Conservation (phyloP, 1,140 invertebrate species). For the Neotoxoptera formosana region DNA sequence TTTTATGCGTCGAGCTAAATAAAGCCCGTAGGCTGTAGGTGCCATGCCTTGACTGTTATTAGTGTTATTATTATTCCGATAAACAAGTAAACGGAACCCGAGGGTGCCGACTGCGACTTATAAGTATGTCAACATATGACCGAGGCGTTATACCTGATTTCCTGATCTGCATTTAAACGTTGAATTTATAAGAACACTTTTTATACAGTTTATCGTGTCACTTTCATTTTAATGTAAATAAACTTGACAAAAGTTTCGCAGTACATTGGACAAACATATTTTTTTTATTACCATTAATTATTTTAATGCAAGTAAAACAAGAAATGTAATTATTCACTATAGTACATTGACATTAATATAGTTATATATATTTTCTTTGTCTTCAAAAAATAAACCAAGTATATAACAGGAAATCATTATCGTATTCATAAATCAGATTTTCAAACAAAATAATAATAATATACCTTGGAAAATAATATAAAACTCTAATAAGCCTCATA, state of each 20-base stretch:
- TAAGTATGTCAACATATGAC: constrained; percentile 32
- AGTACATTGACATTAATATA: neutral
- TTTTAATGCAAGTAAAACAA: neutral
- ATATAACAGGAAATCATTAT: neutral
- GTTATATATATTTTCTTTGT: neutral
- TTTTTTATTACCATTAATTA: neutral
- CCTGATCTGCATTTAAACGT: neutral
- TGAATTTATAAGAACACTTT: neutral
- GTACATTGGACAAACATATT: neutral
- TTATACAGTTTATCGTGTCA: neutral
- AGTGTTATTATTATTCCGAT: constrained; percentile 19
- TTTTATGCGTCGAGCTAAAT: neutral
- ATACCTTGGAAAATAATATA: neutral
- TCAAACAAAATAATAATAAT: constrained; percentile 1
- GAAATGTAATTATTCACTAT: neutral
- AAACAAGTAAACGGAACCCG: constrained; percentile 32
- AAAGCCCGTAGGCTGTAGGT: constrained; percentile 14
- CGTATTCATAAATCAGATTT: neutral
- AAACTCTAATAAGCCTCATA: neutral
- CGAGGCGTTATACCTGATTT: neutral
- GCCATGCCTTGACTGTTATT: neutral
- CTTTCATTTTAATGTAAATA: neutral
- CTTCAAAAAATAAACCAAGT: neutral
- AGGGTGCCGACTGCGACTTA: constrained; percentile 3
- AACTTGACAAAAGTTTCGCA: too few species aligned